Base-by-base conservation (phyloP, 1,140 invertebrate species). In the Panagrolaimus sp. region DNA sequence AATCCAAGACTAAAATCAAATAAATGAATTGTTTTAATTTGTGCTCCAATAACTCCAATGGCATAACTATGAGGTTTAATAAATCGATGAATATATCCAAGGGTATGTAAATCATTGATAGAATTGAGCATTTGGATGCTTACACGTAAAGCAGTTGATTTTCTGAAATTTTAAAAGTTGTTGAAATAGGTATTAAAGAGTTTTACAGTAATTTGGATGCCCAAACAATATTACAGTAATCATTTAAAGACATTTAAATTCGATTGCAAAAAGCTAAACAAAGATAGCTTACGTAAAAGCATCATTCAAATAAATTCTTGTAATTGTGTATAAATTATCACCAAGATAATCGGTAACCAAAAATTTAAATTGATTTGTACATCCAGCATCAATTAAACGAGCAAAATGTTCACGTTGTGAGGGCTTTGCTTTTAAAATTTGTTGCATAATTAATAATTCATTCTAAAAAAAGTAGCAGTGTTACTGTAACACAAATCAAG, bases 281-380 rank as follows among this genome's bases (percentile, higher is more conserved):
- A 38, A 38, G 7, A 7, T 38, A 38, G 7, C 71, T 47, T 15
- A 45, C 71, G 72, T 69, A 26, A 72, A 72, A 14, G 68, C 28
- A 9, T 32, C 14, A 48, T 63, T 63, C 5, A 72, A 28, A 58
- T 58, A 43, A 26, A 63, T 17, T 21, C 71, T 73, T 24, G 71
- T 72, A 44, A 72, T 67, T 8, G 38, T 48, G 72, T 72, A 74
- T 15, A 72, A 69, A 45, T 72, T 74, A 4, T 72, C 71, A 28
- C 71, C 71, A 21, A 72, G 71, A n/a, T 43, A 32, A 8, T 73
- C 43, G n/a, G 58, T 68, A 32, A 72, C 21, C 26, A 64, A 28
- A 46, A 72, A 72, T 32, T 72, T 72, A 32, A 74, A 73, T n/a
- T 68, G 21, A 0, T 58, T 62, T 21, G 70, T 67, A 45, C 71